phyloP scores from a whole-genome alignment of 2,797 vertebrate species.

The Hoplostethus atlanticus region DNA sequence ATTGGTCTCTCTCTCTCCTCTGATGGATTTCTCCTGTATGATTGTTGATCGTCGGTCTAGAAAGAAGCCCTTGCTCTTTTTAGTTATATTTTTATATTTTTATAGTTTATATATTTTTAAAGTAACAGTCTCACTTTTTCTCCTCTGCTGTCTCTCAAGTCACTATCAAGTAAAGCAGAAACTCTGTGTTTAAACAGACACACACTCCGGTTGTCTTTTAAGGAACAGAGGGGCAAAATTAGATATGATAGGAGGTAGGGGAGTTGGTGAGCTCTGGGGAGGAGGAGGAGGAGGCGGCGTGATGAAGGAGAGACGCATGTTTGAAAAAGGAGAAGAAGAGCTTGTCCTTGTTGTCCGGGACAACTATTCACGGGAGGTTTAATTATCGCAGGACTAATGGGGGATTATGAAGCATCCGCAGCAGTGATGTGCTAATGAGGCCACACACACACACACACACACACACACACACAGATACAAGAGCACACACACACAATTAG shows the following conservation, averaged over 20 bases:
- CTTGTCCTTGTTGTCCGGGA: constrained; percentile 36
- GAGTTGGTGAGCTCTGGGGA: neutral
- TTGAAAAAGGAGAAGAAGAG: constrained; percentile 17
- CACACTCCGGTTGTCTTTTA: neutral
- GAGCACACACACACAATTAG: neutral
- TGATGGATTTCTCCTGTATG: too few species aligned
- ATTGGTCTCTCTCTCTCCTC: too few species aligned
- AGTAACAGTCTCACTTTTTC: too few species aligned
- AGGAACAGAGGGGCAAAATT: neutral
- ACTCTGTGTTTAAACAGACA: neutral
- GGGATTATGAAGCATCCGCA: constrained; percentile 23
- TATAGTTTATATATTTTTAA: too few species aligned
- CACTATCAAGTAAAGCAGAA: neutral
- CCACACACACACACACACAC: constrained; percentile 11
- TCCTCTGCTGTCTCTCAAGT: too few species aligned
- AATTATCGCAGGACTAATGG: constrained; percentile 52
- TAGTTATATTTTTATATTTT: too few species aligned
- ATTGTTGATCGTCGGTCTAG: too few species aligned
- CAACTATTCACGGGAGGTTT: constrained; percentile 38
- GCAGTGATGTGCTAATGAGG: constrained; percentile 29
- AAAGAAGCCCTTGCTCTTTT: too few species aligned
- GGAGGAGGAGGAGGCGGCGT: neutral
- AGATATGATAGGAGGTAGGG: constrained; percentile 22
- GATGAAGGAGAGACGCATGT: neutral
- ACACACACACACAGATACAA: neutral